Conservation (phyloP, 2,113 vertebrate species). For the Platichthys stellatus region DNA sequence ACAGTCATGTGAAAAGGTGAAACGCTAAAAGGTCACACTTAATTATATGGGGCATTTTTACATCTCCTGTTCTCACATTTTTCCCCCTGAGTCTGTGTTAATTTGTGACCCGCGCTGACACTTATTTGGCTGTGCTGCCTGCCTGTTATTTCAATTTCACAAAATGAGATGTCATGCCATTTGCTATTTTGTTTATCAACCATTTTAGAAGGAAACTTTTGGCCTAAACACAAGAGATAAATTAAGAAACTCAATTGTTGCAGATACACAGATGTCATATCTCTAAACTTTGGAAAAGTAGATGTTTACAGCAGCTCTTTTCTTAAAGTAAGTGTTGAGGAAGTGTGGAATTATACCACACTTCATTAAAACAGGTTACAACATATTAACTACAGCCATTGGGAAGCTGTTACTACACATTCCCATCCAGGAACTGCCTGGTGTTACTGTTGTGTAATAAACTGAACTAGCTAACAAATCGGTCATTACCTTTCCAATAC, state of each 20-base stretch:
- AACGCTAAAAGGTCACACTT: conserved; percentile 9
- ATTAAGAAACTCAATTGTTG: neutral
- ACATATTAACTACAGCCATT: too few relatives aligned
- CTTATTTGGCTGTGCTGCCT: neutral
- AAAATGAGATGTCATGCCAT: neutral
- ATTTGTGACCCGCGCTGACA: neutral
- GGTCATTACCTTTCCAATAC: neutral
- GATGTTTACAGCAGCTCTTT: neutral
- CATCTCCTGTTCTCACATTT: neutral
- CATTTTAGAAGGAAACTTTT: neutral
- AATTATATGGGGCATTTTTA: neutral
- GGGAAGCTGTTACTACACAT: too few relatives aligned
- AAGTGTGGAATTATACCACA: too few relatives aligned
- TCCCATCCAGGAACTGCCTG: too few relatives aligned
- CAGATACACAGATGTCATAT: too few relatives aligned
- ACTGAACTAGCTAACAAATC: neutral
- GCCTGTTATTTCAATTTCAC: neutral
- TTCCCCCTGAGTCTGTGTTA: neutral
- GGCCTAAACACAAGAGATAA: neutral
- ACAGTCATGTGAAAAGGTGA: neutral
- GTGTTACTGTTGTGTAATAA: too few relatives aligned
- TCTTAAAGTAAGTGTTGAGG: neutral
- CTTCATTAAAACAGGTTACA: too few relatives aligned
- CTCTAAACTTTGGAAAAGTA: too few relatives aligned
- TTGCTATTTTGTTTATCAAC: neutral